phyloP scores from a whole-genome alignment of 2,888 invertebrate genomes.

The Resseliella maxima region DNA sequence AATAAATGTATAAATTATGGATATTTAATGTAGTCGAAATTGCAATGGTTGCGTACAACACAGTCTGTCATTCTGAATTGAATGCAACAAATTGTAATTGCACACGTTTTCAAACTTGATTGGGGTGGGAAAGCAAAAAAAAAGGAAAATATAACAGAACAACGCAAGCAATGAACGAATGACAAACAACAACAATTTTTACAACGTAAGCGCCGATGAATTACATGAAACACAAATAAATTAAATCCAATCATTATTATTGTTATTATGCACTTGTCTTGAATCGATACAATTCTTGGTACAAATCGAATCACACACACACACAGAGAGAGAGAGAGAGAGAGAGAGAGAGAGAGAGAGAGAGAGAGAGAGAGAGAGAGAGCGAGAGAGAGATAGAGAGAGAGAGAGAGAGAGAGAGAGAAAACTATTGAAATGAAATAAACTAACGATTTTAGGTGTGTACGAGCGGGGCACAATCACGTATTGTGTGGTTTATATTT shows the following conservation, averaged over 20 bases:
- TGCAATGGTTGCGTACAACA: not conserved
- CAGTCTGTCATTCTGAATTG: not conserved
- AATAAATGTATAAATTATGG: conserved; percentile 51
- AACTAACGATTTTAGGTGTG: not conserved
- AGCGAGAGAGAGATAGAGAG: no score
- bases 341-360: no score
- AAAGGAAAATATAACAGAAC: not conserved
- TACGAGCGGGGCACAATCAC: not conserved
- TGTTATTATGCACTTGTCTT: conserved; percentile 37
- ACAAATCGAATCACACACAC: not conserved
- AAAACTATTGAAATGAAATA: no score
- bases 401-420: no score
- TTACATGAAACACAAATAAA: conserved; percentile 37
- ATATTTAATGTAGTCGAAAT: conserved; percentile 24
- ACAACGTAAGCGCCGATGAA: conserved; percentile 43
- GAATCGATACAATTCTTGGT: not conserved
- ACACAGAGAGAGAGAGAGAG: no score
- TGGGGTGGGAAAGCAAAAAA: not conserved
- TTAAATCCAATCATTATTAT: conserved; percentile 44
- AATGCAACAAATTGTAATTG: conserved; percentile 7
- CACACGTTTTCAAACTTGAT: not conserved
- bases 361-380: no score
- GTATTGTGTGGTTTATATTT: conserved; percentile 19
- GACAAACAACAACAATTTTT: not conserved
- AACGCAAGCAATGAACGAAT: not conserved